Percentiles rank a stretch among this genome's conserved stretches.
Evolutionary conservation across 2,888 invertebrate species (phyloP).

Genomic region (Zaprionus lineosus): DNA sequence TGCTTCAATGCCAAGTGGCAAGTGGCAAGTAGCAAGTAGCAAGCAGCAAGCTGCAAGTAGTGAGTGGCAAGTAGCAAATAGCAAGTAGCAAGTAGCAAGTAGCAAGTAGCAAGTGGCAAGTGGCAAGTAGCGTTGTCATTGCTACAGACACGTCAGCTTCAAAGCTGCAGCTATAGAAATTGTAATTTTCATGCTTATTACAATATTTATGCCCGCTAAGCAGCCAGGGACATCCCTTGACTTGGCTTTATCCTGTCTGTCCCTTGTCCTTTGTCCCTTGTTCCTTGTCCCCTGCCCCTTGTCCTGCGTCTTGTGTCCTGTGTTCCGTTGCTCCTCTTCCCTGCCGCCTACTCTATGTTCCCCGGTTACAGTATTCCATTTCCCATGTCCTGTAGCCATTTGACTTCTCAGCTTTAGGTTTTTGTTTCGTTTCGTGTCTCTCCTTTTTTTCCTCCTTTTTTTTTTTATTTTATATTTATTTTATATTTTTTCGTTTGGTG

Average conservation of each 20-base stretch:
- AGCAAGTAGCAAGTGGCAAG: slow-evolving; percentile 15
- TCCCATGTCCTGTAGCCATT: slow-evolving; percentile 37
- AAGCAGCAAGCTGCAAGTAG: slow-evolving; percentile 24
- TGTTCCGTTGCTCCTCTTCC: neutral
- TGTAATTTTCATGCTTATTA: slow-evolving; percentile 77
- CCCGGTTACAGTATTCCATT: too few relatives aligned
- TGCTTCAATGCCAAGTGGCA: slow-evolving; percentile 59
- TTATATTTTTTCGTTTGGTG: too few relatives aligned
- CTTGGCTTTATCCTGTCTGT: slow-evolving; percentile 27
- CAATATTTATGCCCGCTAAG: slow-evolving; percentile 73
- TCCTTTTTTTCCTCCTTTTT: neutral
- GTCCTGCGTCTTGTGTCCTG: neutral
- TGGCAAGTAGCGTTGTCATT: slow-evolving; percentile 51
- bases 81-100: slow-evolving; percentile 41
- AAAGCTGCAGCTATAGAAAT: slow-evolving; percentile 50
- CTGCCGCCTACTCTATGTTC: too few relatives aligned
- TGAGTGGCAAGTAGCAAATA: slow-evolving; percentile 14
- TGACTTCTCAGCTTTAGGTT: slow-evolving; percentile 34
- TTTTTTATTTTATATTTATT: slow-evolving; percentile 2
- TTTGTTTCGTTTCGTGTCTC: neutral
- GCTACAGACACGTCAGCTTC: slow-evolving; percentile 52
- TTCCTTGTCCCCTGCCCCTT: slow-evolving; percentile 2
- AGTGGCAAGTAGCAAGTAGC: slow-evolving; percentile 22
- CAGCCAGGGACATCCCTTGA: slow-evolving; percentile 39
- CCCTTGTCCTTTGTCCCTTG: neutral